phyloP scores from a whole-genome alignment of 2,113 vertebrate genomes.

The Rostratula benghalensis region DNA sequence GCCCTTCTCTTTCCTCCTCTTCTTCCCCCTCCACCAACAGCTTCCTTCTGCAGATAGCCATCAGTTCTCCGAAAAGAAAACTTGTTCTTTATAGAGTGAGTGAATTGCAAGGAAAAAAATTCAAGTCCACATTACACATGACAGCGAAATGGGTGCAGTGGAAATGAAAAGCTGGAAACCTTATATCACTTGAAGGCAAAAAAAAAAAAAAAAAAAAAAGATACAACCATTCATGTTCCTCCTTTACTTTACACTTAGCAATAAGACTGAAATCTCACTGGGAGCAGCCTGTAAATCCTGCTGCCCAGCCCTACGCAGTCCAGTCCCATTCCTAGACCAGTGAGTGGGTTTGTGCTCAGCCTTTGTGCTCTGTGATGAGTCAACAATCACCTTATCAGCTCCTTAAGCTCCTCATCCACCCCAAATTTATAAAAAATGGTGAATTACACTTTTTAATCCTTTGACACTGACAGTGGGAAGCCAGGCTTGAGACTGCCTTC shows the following conservation, averaged over 20 bases:
- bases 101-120: background rate
- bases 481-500: slow-evolving; percentile 61
- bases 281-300: background rate
- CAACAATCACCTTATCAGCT: slow-evolving; percentile 35
- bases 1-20: background rate
- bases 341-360: background rate
- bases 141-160: background rate
- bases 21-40: background rate
- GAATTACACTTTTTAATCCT: slow-evolving; percentile 45
- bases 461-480: slow-evolving; percentile 49
- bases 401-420: background rate
- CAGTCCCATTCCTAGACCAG: background rate
- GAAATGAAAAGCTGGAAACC: background rate
- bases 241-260: background rate
- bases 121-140: background rate
- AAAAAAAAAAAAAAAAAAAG: background rate
- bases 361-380: slow-evolving; percentile 4
- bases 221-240: background rate
- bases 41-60: background rate
- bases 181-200: background rate
- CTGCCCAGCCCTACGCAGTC: background rate
- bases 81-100: background rate
- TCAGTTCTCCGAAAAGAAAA: background rate
- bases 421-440: slow-evolving; percentile 47
- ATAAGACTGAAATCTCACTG: background rate